phyloP scores from a whole-genome alignment of 2,797 vertebrate genomes.

The Acrocephalus scirpaceus region DNA sequence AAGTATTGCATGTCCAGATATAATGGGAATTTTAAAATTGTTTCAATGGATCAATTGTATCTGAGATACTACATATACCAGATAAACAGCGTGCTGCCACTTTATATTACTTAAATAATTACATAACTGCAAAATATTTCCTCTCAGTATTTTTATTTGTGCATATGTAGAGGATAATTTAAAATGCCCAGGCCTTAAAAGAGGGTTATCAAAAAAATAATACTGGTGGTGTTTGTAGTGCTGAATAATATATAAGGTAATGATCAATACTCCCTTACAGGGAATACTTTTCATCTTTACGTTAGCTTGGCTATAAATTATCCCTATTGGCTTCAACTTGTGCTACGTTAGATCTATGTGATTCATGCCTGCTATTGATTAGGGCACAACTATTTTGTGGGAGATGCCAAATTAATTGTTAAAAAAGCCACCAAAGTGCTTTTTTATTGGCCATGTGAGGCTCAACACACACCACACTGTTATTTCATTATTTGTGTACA shows the following conservation, averaged over 20 bases:
- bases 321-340: constrained; percentile 34
- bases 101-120: not conserved
- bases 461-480: constrained; percentile 9
- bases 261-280: constrained; percentile 49
- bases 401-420: constrained; percentile 76
- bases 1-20: not conserved
- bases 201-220: constrained; percentile 22
- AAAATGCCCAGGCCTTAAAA: not conserved
- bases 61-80: not conserved
- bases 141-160: not conserved
- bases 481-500: constrained; percentile 50
- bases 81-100: not conserved
- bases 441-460: constrained; percentile 73
- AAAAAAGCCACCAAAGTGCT: constrained; percentile 68
- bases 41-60: constrained; percentile 6
- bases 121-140: not conserved
- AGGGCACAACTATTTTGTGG: constrained; percentile 52
- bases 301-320: constrained; percentile 41
- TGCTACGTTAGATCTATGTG: constrained; percentile 54
- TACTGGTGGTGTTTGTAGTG: constrained; percentile 16
- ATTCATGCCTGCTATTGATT: constrained; percentile 62
- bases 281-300: constrained; percentile 52
- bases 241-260: constrained; percentile 59
- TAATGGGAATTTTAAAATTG: not conserved
- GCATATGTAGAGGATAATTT: constrained; percentile 5